Percentiles rank a stretch among this genome's conserved stretches.
Evolutionary conservation across 2,113 vertebrate species (phyloP).

Genomic region (Pantherophis guttatus): DNA sequence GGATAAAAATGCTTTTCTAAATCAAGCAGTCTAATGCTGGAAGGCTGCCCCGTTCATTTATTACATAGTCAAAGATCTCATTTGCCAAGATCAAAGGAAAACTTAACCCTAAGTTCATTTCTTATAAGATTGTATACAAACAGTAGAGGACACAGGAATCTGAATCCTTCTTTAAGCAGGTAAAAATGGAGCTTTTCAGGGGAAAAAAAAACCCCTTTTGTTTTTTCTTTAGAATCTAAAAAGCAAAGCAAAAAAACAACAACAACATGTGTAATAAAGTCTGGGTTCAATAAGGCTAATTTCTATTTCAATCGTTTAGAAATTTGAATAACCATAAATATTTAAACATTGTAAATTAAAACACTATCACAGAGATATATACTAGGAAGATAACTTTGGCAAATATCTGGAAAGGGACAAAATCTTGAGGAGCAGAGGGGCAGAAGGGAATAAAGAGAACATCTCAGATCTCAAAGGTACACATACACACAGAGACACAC

Average conservation of each 20-base stretch:
- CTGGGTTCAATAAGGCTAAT: background rate
- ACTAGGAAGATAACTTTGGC: background rate
- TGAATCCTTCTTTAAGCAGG: background rate
- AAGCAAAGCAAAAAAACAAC: background rate
- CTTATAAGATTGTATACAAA: background rate
- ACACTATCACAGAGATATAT: background rate
- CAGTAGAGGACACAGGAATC: conserved; percentile 18
- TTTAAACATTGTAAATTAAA: background rate
- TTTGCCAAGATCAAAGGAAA: conserved; percentile 2
- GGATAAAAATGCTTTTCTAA: conserved; percentile 30
- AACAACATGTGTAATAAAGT: background rate
- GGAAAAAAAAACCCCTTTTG: background rate
- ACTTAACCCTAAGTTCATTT: background rate
- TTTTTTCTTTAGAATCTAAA: background rate
- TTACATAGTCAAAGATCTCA: conserved; percentile 1
- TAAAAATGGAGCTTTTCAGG: background rate
- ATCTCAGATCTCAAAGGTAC: background rate
- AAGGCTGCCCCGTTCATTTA: conserved; percentile 5
- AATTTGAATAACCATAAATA: background rate
- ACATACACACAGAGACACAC: too few species aligned
- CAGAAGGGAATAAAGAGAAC: background rate
- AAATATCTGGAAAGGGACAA: background rate
- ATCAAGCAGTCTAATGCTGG: conserved; percentile 1
- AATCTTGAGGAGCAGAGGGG: background rate
- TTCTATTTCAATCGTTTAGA: background rate